Conservation (phyloP, 1,140 invertebrate genomes). For the Notospermus geniculatus region DNA sequence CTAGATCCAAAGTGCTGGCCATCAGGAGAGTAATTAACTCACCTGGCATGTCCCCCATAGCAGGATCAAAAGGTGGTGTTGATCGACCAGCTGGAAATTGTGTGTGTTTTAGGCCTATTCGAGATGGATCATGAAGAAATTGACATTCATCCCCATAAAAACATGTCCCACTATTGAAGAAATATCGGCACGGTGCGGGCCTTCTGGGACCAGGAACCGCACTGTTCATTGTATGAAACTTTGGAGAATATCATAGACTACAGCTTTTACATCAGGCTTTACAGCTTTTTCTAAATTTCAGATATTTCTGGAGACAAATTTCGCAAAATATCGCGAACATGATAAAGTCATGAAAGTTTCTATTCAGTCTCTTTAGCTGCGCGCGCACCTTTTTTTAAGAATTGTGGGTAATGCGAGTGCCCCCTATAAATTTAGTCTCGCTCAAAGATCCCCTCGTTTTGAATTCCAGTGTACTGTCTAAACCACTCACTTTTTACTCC, state of each 20-base stretch:
- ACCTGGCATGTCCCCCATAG: constrained; percentile 28
- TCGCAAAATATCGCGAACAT: no score
- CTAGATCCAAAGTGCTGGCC: no score
- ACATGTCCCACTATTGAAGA: constrained; percentile 47
- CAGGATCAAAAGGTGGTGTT: constrained; percentile 17
- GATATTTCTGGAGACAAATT: no score
- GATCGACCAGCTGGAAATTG: constrained; percentile 26
- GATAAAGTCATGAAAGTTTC: no score
- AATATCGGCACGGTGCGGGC: constrained; percentile 49
- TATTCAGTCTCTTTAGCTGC: no score
- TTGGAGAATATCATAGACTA: neutral
- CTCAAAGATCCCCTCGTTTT: no score
- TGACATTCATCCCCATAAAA: constrained; percentile 53
- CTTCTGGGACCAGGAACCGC: constrained; percentile 33
- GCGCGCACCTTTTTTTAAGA: no score
- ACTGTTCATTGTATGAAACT: constrained; percentile 29
- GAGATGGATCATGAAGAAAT: constrained; percentile 40
- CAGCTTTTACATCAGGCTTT: neutral
- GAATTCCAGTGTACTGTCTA: no score
- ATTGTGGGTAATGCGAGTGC: no score
- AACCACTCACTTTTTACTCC: no score
- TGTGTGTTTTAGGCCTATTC: constrained; percentile 24
- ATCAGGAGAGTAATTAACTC: neutral
- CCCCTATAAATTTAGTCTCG: no score
- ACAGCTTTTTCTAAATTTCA: no score